These are phyloP conservation scores for Papilio polyxenes DNA, from an alignment of 1,140 invertebrate genomes.

Conservation along the genomic window DNA sequence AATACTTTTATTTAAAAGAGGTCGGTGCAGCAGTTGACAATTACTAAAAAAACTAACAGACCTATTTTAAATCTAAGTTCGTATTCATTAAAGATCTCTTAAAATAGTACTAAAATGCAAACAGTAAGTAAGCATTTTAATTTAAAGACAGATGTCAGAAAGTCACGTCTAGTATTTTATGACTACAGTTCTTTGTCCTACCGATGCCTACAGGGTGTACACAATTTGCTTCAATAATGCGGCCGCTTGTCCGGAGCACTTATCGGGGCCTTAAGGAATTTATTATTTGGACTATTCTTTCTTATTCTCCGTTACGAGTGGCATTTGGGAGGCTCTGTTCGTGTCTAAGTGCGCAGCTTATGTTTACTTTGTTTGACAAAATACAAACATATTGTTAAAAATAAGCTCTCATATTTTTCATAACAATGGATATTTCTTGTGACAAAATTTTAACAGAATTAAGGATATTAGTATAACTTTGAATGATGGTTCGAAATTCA, in stretches of 20 bases:
- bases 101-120: no score
- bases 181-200: conserved; percentile 51
- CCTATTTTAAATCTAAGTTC: no score
- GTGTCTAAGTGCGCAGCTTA: conserved; percentile 37
- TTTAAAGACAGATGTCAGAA: background rate
- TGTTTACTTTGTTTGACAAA: conserved; percentile 38
- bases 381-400: conserved; percentile 23
- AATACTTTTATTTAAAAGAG: no score
- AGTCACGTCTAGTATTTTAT: conserved; percentile 40
- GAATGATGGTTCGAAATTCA: no score
- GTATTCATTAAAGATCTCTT: no score
- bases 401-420: background rate
- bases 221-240: conserved; percentile 73
- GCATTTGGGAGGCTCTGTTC: conserved; percentile 38
- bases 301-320: conserved; percentile 40
- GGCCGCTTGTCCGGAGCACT: conserved; percentile 62
- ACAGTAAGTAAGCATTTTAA: no score
- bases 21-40: no score
- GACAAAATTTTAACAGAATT: no score
- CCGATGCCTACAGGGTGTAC: conserved; percentile 56
- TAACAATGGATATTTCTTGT: background rate
- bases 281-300: conserved; percentile 47
- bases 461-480: no score
- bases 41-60: no score
- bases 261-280: conserved; percentile 54